Base-by-base conservation (phyloP, 2,113 vertebrate genomes). In the Orcinus orca region DNA sequence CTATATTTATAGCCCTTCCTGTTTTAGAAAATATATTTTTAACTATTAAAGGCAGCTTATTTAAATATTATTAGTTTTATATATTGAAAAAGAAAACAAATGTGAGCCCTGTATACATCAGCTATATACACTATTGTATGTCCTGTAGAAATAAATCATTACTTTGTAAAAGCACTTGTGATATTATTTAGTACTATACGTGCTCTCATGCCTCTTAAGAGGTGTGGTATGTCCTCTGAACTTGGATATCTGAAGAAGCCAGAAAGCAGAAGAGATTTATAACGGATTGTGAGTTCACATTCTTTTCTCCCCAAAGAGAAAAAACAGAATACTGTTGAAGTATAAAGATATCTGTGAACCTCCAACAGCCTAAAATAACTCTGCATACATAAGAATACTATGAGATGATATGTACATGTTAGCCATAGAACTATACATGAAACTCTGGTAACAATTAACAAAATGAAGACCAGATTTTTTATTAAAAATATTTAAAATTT, bases 401-500 rank as follows among this genome's bases (percentile, higher is more conserved):
- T 88, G 11, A 87, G 41, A 88, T 81, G 63, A 94, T 58, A 8
- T 14, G 7, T n/a, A 38, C 15, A 50, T 33, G 84, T 41, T 11
- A 96, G 23, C 14, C 55, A 95, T 33, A 88, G 25, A 79, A 91
- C 33, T 88, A 2, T 20, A 80, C 3, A 33, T 68, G 36, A 90
- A 80, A 85, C 55, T 93, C 55, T 73, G 17, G 33, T 70, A 85
- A 91, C 77, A 93, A 87, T 93, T 77, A 96, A 83, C 14, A 84
- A 77, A 95, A 87, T 82, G 9, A 74, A 94, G 33, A 81, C 6
- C 23, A 87, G 81, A 81, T 60, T 62, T 85, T 90, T 62, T 31
- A 84, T 20, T 79, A 31, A 41, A 95, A 94, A 74, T 80, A 92
- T 76, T 82, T 58, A 17, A 77, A 67, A 38, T 73, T 20, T 81